Evolutionary conservation across 2,888 invertebrate genomes (phyloP), one percentile per base, ranked within the genome.

Genomic region (Anorthoa munda): DNA sequence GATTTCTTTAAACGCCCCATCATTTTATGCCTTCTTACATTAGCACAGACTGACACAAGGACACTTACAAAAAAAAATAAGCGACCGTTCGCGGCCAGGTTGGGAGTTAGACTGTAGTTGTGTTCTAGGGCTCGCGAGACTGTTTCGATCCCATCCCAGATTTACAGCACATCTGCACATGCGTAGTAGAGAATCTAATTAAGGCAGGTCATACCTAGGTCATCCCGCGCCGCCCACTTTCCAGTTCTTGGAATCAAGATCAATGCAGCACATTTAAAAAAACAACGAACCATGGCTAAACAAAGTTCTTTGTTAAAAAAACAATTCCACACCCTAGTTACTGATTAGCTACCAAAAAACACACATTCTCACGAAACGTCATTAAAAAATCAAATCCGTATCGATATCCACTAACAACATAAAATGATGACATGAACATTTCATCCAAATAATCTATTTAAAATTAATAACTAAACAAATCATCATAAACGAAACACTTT

Each of bases 81-180:
- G 7, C 48, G 21, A 9, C 50, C 9, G n/a, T 18, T 50, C 63
- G 53, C 51, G n/a, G 15, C 9, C 1, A 23, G 18, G n/a, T 4
- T 56, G 13, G 2, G 17, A 45, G 26, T 15, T 48, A 18, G 59
- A 72, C 65, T 83, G 65, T 2, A 1, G 26, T 15, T 4, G 45
- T 15, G 13, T 4, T 13, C 46, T 51, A 50, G 60, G 21, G 48
- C 46, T 51, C 23, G 7, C 21, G 11, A 17, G 17, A 46, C 17
- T n/a, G 9, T 4, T 56, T 51, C 51, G 79, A 67, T 56, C 11
- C 12, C 66, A 64, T 45, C 68, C 79, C 73, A 79, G 72, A 83
- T 83, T 56, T 66, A 55, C 39, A 39, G 39, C 39, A 39, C 31
- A 31, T 63, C 53, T 64, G 80, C 68, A 59, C 83, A 83, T 79